phyloP scores from a whole-genome alignment of 2,797 vertebrate species.

The Typhlichthys eigenmanni region DNA sequence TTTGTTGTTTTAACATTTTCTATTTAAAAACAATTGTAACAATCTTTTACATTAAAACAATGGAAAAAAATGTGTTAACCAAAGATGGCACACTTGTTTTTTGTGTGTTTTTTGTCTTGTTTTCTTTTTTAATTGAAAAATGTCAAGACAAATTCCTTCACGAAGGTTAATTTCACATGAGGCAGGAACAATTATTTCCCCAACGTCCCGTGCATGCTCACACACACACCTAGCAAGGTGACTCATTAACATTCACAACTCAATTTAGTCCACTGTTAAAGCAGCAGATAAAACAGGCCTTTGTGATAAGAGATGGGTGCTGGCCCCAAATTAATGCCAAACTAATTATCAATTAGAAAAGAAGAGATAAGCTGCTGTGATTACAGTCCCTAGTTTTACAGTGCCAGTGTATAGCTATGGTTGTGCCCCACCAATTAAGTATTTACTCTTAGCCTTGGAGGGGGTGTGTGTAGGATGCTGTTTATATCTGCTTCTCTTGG shows the following conservation, averaged over 20 bases:
- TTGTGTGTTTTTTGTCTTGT: slow-evolving; percentile 16
- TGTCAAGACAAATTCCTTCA: slow-evolving; percentile 49
- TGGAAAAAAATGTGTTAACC: slow-evolving; percentile 42
- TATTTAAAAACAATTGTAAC: slow-evolving; percentile 69
- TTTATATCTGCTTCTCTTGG: slow-evolving; percentile 49
- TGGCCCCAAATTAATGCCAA: slow-evolving; percentile 66
- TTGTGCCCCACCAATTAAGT: slow-evolving; percentile 46
- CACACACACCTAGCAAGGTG: slow-evolving; percentile 54
- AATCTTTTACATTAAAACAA: slow-evolving; percentile 73
- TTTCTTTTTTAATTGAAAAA: slow-evolving; percentile 19
- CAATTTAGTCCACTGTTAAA: slow-evolving; percentile 68
- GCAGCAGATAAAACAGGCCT: slow-evolving; percentile 69
- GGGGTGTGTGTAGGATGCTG: slow-evolving; percentile 28
- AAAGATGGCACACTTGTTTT: slow-evolving; percentile 33
- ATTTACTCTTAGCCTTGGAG: slow-evolving; percentile 47
- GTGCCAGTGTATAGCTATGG: slow-evolving; percentile 27
- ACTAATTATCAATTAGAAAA: slow-evolving; percentile 76
- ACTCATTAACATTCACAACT: slow-evolving; percentile 67
- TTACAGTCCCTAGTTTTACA: slow-evolving; percentile 46
- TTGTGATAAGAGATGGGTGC: slow-evolving; percentile 74
- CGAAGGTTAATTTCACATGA: slow-evolving; percentile 68
- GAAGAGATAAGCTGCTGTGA: slow-evolving; percentile 58
- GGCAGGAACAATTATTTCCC: slow-evolving; percentile 72
- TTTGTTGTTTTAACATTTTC: slow-evolving; percentile 50
- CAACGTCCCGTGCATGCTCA: slow-evolving; percentile 34